Evolutionary conservation across 2,797 vertebrate genomes (phyloP).

Genomic region (Hyperoplus immaculatus): DNA sequence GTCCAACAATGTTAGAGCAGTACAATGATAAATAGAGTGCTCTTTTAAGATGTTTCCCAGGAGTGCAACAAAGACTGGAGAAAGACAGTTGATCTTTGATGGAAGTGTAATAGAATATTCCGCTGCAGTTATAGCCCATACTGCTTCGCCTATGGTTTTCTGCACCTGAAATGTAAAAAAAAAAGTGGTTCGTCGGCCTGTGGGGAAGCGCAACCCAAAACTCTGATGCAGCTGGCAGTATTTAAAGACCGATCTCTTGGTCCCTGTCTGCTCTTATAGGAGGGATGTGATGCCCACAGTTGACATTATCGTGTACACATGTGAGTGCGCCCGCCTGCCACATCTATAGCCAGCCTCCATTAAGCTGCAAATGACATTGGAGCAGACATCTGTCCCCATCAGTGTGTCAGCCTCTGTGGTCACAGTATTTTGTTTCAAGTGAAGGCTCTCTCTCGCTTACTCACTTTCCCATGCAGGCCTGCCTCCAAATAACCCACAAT

Average conservation of each 20-base stretch:
- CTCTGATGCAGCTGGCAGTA: conserved; percentile 48
- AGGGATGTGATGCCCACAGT: conserved; percentile 56
- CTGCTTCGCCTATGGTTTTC: conserved; percentile 29
- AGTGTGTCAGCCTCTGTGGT: conserved; percentile 57
- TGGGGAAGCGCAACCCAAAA: conserved; percentile 50
- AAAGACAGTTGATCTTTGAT: conserved; percentile 20
- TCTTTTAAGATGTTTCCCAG: background rate
- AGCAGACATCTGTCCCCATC: conserved; percentile 71
- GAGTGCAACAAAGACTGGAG: background rate
- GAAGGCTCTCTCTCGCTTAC: conserved; percentile 16
- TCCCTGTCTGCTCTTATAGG: conserved; percentile 46
- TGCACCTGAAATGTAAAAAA: conserved; percentile 44
- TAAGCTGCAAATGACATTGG: conserved; percentile 69
- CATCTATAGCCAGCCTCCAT: conserved; percentile 72
- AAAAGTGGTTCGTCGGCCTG: conserved; percentile 48
- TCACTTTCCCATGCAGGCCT: conserved; percentile 29
- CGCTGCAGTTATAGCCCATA: conserved; percentile 22
- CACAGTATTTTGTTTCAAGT: conserved; percentile 66
- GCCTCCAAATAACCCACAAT: conserved; percentile 44
- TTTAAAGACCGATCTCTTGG: conserved; percentile 49
- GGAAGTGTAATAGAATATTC: conserved; percentile 24
- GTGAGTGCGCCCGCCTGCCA: conserved; percentile 44
- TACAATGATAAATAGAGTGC: background rate
- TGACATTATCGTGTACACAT: conserved; percentile 51
- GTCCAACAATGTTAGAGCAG: background rate